Evolutionary conservation across 2,888 invertebrate genomes (phyloP).

Genomic region (Fabriciana adippe): DNA sequence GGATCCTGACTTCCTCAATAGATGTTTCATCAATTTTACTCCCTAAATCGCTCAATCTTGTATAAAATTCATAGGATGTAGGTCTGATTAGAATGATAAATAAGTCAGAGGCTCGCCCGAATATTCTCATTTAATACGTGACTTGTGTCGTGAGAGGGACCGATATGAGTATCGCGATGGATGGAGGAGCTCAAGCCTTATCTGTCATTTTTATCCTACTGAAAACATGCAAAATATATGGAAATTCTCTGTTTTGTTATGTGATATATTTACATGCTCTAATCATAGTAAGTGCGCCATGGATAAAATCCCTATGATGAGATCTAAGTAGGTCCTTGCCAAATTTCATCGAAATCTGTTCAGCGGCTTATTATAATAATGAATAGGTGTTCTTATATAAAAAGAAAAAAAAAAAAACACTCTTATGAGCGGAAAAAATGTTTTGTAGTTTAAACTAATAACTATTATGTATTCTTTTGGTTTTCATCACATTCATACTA

Average conservation of each 20-base stretch:
- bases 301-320: no score
- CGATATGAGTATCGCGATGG: constrained; percentile 74
- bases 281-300: no score
- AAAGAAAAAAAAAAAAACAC: no score
- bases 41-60: constrained; percentile 82
- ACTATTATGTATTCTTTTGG: no score
- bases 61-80: constrained; percentile 82
- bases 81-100: constrained; percentile 80
- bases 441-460: no score
- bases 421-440: no score
- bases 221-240: constrained; percentile 16
- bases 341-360: no score
- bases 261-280: no score
- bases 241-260: background rate
- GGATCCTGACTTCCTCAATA: constrained; percentile 73
- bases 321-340: no score
- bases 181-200: constrained; percentile 65
- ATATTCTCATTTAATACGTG: constrained; percentile 83
- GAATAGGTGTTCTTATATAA: no score
- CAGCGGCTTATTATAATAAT: no score
- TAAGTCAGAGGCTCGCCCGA: constrained; percentile 79
- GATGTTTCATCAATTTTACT: constrained; percentile 80
- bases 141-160: constrained; percentile 77
- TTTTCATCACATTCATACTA: no score
- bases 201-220: constrained; percentile 66